Base-by-base conservation (phyloP, 2,888 invertebrate species). In the Tridacna crocea region DNA sequence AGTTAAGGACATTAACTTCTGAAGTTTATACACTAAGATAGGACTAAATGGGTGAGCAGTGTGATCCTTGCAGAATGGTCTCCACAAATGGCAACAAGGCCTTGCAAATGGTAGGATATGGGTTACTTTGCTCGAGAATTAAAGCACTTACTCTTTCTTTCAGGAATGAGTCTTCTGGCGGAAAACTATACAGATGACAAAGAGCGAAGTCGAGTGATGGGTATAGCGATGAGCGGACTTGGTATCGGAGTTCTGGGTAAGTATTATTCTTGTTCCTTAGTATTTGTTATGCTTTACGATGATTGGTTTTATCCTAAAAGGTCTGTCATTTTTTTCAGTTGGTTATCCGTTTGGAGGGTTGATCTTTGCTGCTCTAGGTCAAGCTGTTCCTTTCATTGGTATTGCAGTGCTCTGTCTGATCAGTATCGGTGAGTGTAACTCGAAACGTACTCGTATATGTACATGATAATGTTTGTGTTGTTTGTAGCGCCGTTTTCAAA, bases 261-360 rank as follows among this genome's bases (percentile, higher is more conserved):
- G 89, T 60, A 26, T 72, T 27, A 12, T 36, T 36, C 36, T 36
- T 8, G 8, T 36, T 4, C 36, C n/a, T n/a, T n/a, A n/a, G n/a
- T n/a, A n/a, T n/a, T n/a, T n/a, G n/a, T n/a, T n/a, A n/a, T n/a
- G n/a, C n/a, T n/a, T n/a, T n/a, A n/a, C n/a, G n/a, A n/a, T n/a
- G n/a, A n/a, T n/a, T n/a, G n/a, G n/a, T n/a, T n/a, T n/a, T n/a
- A n/a, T n/a, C n/a, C n/a, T n/a, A n/a, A n/a, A n/a, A n/a, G n/a
- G n/a, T n/a, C 36, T 8, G 36, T 2, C 36, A 4, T 36, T 61
- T 51, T 51, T 89, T 91, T 15, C 88, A 95, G 95, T 97, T 17
- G 97, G 97, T 0, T 97, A 98, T 94, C 97, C 97, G 0, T 96
- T 97, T 88, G 97, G 97, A 15, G 96, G 97, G 0, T 95, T 97